Evolutionary conservation across 2,888 invertebrate species (phyloP).

Genomic region (Ectemnius lituratus): DNA sequence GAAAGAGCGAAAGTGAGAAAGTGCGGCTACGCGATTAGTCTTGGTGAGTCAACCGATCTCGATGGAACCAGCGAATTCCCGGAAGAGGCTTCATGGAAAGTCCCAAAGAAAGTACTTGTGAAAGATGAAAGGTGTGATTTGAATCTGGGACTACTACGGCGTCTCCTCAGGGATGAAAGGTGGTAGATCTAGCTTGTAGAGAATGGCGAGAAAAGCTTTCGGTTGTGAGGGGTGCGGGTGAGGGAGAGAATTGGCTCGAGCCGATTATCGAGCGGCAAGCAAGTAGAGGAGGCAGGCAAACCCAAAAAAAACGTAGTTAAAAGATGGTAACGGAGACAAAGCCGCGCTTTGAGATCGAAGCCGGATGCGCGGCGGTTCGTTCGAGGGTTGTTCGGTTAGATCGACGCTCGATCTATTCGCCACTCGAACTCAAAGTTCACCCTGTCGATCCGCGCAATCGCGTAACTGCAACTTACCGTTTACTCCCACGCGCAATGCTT

Average conservation of each 20-base stretch:
- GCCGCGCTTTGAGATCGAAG: conserved; percentile 17
- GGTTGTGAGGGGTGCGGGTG: no score
- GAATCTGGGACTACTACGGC: no score
- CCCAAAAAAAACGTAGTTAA: conserved; percentile 19
- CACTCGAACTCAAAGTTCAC: background rate
- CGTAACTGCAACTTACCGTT: no score
- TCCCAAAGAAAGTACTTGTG: background rate
- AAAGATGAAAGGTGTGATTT: background rate
- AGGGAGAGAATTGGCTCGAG: no score
- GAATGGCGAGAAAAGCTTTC: no score
- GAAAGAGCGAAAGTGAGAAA: conserved; percentile 56
- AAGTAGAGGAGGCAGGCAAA: conserved; percentile 28
- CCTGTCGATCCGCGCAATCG: no score
- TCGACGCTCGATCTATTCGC: background rate
- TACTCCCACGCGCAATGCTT: no score
- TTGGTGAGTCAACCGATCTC: background rate
- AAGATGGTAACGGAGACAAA: conserved; percentile 34
- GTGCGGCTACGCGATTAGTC: conserved; percentile 8
- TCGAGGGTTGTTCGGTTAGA: conserved; percentile 4
- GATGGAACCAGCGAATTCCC: background rate
- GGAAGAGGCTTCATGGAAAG: background rate
- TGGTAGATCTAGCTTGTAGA: no score
- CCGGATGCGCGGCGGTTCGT: conserved; percentile 25
- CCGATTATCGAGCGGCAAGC: no score
- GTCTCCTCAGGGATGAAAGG: no score